These are phyloP conservation scores for Cabera pusaria DNA, from an alignment of 2,888 invertebrate species.

Conservation along the genomic window DNA sequence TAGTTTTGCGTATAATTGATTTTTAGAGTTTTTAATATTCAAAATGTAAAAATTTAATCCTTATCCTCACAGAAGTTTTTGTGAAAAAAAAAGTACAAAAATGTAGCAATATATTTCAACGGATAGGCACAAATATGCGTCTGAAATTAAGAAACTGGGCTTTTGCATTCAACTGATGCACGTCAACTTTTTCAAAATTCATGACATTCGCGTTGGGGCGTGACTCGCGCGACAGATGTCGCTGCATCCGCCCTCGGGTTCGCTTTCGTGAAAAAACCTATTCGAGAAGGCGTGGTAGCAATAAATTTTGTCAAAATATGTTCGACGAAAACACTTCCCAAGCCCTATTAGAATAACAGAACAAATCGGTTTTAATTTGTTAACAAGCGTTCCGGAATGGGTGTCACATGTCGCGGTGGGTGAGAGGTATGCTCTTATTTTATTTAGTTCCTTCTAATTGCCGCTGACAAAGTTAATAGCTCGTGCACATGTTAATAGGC, in stretches of 20 bases:
- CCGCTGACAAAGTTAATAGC: conserved; percentile 78
- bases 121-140: too few species aligned
- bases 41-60: too few species aligned
- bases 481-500: conserved; percentile 70
- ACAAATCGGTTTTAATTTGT: conserved; percentile 81
- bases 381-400: conserved; percentile 77
- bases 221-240: conserved; percentile 76
- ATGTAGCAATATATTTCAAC: too few species aligned
- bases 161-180: too few species aligned
- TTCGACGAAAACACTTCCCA: conserved; percentile 79
- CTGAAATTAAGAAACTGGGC: too few species aligned
- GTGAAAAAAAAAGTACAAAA: too few species aligned
- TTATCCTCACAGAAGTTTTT: too few species aligned
- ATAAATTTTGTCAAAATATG: conserved; percentile 84
- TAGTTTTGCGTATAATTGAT: too few species aligned
- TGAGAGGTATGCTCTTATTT: conserved; percentile 60
- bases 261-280: conserved; percentile 59
- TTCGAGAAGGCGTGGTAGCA: conserved; percentile 76
- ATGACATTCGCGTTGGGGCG: conserved; percentile 57
- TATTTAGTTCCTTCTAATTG: conserved; percentile 78
- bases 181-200: conserved; percentile 55
- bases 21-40: too few species aligned
- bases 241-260: conserved; percentile 63
- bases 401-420: conserved; percentile 70
- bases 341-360: conserved; percentile 81